These are phyloP conservation scores for Meles meles DNA, from an alignment of 2,113 vertebrate genomes.

Conservation along the genomic window DNA sequence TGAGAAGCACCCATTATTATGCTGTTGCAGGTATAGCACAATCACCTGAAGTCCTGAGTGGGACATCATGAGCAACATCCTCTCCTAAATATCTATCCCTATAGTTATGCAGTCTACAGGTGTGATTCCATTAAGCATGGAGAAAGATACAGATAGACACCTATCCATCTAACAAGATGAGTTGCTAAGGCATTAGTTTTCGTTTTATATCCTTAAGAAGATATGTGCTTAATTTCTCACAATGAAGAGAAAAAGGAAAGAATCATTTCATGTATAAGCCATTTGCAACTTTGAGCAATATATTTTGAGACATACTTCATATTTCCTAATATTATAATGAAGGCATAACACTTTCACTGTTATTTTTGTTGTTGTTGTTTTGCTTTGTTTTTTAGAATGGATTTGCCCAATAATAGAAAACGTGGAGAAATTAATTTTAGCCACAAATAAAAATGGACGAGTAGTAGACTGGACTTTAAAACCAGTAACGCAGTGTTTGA, in stretches of 20 bases:
- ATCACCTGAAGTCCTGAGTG: not conserved
- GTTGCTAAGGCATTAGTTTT: not conserved
- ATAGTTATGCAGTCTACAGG: not conserved
- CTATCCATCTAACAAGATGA: not conserved
- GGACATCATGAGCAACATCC: not conserved
- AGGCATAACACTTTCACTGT: rapidly evolving
- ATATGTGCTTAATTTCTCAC: not conserved
- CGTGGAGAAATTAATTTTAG: not conserved
- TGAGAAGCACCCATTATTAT: not conserved
- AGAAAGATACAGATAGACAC: rapidly evolving
- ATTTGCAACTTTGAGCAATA: not conserved
- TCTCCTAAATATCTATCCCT: not conserved
- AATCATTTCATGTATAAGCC: not conserved
- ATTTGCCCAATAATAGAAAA: not conserved
- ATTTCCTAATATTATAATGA: not conserved
- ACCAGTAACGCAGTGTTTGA: not conserved
- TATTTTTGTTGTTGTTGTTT: not conserved
- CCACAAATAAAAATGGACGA: not conserved
- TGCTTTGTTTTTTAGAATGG: not conserved
- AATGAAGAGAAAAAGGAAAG: not conserved
- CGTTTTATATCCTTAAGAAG: not conserved
- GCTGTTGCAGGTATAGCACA: not conserved
- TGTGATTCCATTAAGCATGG: not conserved
- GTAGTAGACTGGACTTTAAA: not conserved
- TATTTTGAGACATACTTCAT: not conserved